Evolutionary conservation across 2,888 invertebrate genomes (phyloP), one percentile per base, ranked within the genome.

Genomic region (Cosmorhoe ocellata): DNA sequence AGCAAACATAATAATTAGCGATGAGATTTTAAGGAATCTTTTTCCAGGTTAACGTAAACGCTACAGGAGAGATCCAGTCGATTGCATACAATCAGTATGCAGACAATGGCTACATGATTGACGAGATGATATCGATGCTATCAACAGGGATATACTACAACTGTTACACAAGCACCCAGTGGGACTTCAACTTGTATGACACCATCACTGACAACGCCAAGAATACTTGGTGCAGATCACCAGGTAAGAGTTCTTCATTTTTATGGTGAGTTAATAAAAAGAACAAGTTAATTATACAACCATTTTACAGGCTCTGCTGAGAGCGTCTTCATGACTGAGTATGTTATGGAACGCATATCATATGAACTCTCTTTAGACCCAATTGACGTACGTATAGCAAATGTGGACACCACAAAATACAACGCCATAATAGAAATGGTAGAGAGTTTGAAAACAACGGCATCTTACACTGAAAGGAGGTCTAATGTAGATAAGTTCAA

Each of bases 311-410:
- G 84, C 9, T 79, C 91, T 0, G 73, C 91, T 1, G 93, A 93
- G 74, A 89, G 76, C 11, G 67, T 93, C 0, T 87, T 85, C 5
- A 80, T 91, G 69, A 81, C 88, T 13, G 94, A 94, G 71, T 75
- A 80, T 38, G 77, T 94, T 8, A 91, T 94, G 91, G 93, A 94
- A 47, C 92, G 92, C 58, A 92, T 93, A 55, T 88, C 93, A 0
- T 81, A 79, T 37, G 84, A 71, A 46, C 54, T 91, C 7, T 80
- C 84, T 5, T 81, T 91, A 64, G 93, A 94, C 71, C 90, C 93
- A 0, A 36, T 91, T 3, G 81, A 91, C 44, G 91, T 94, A 0
- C 81, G 91, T 41, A 61, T 91, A 38, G 72, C 71, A 1, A 94
- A 94, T 62, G 81, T 93, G 28, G 68, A 77, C 12, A 52, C 33